A percentile compares a stretch with the other conserved stretches of the same genome.
These are phyloP conservation scores for Sarcoramphus papa DNA, from an alignment of 2,797 vertebrate species.

Conservation along the genomic window DNA sequence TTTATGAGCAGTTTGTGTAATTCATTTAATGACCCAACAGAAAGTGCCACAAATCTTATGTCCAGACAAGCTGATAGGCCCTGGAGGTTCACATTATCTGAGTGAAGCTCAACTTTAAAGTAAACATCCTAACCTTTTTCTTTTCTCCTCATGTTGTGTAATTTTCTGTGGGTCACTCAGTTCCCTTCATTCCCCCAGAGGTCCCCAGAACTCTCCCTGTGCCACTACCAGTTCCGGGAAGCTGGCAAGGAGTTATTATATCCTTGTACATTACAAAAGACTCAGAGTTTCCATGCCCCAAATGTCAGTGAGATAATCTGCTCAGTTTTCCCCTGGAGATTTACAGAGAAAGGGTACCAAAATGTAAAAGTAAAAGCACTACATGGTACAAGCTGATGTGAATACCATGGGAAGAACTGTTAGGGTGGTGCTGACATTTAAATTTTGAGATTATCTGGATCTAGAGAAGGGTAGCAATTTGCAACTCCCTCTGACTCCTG, in stretches of 20 bases:
- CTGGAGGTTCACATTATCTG: not conserved
- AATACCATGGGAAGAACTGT: not conserved
- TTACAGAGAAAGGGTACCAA: not conserved
- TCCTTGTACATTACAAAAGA: not conserved
- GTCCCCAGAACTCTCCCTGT: not conserved
- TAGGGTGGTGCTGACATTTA: not conserved
- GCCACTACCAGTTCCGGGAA: not conserved
- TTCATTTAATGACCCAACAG: not conserved
- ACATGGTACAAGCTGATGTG: not conserved
- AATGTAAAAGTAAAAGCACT: not conserved
- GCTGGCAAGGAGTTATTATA: not conserved
- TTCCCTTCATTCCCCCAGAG: not conserved
- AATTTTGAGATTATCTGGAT: not conserved
- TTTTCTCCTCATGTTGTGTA: not conserved
- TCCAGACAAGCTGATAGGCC: not conserved
- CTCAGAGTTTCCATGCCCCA: not conserved
- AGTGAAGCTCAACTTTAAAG: not conserved
- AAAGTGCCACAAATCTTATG: not conserved
- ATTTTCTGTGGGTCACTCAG: not conserved
- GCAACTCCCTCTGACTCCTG: not conserved
- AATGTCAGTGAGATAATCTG: not conserved
- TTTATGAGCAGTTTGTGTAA: not conserved
- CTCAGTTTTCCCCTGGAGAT: not conserved
- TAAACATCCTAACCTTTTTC: not conserved
- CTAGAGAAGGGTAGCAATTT: not conserved